Base-by-base conservation (phyloP, 2,797 vertebrate species). In the Nothura maculosa region DNA sequence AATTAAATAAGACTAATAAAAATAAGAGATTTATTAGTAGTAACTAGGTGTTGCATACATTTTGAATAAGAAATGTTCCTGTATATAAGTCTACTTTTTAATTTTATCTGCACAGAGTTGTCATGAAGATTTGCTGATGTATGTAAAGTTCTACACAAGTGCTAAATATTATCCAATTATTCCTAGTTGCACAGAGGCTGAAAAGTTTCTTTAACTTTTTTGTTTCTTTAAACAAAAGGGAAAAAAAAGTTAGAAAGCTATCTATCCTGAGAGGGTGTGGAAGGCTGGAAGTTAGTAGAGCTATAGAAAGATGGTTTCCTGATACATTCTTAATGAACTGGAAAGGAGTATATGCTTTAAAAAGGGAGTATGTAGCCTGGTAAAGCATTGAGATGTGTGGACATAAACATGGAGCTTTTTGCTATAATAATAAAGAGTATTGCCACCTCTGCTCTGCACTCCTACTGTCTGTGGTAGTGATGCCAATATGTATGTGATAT, bases 331-430 rank as follows among this genome's bases (percentile, higher is more conserved):
- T 30, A 50, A 27, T 15, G 30, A 55, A 67, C 30, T 83, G 21
- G 8, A 32, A 81, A 85, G 43, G 50, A 52, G 0, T 0, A 25
- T 2, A 15, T 57, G 48, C 7, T 8, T 66, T 25, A n/a, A 21
- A 77, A 90, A 30, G 4, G 21, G 19, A 90, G 42, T 15, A 6
- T 5, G 21, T 34, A 47, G 10, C 4, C 5, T 79, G n/a, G n/a
- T 10, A 79, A 55, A 9, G 6, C 11, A n/a, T 9, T 73, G 22
- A 42, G 18, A 4, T 30, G 6, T 20, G 50, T 34, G 10, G 12
- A 47, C 3, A 48, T 61, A 91, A 81, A 45, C 36, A 58, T 10
- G 32, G 36, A 58, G 3, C 2, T 75, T 8, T 58, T 94, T 27
- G 7, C 28, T 30, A 28, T 38, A 69, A 30, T 42, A 78, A 32